Evolutionary conservation across 2,888 invertebrate genomes (phyloP).

Genomic region (Entomobrya proxima): DNA sequence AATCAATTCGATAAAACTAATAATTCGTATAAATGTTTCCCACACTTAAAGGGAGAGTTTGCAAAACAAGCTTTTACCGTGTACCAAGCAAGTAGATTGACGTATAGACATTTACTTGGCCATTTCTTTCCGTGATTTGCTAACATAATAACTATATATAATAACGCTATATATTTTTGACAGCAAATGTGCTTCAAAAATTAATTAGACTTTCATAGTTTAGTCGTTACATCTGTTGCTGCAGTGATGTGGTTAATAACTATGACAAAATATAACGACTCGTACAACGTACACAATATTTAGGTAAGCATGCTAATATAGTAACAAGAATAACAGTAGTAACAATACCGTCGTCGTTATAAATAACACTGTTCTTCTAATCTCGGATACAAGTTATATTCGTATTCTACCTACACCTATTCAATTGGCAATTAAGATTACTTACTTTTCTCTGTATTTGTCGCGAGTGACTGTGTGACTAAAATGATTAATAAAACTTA

Average conservation of each 20-base stretch:
- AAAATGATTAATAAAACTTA: conserved; percentile 6
- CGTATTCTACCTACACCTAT: no score
- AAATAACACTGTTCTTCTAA: conserved; percentile 2
- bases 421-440: not conserved
- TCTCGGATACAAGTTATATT: not conserved
- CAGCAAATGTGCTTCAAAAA: not conserved
- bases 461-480: conserved; percentile 17
- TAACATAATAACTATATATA: no score
- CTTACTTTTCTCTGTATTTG: not conserved
- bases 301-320: no score
- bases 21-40: not conserved
- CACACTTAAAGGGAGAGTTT: not conserved
- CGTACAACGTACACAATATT: not conserved
- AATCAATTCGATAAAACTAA: not conserved
- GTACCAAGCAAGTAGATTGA: no score
- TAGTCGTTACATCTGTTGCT: not conserved
- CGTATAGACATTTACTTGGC: no score
- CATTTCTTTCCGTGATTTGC: no score
- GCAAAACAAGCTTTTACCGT: no score
- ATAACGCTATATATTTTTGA: not conserved
- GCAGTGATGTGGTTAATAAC: not conserved
- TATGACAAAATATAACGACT: not conserved
- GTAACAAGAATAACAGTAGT: not conserved
- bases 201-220: not conserved
- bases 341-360: not conserved